Percentiles rank a stretch among this genome's conserved stretches.
These are phyloP conservation scores for Yponomeuta evonymella DNA, from an alignment of 2,888 invertebrate species.

Conservation along the genomic window DNA sequence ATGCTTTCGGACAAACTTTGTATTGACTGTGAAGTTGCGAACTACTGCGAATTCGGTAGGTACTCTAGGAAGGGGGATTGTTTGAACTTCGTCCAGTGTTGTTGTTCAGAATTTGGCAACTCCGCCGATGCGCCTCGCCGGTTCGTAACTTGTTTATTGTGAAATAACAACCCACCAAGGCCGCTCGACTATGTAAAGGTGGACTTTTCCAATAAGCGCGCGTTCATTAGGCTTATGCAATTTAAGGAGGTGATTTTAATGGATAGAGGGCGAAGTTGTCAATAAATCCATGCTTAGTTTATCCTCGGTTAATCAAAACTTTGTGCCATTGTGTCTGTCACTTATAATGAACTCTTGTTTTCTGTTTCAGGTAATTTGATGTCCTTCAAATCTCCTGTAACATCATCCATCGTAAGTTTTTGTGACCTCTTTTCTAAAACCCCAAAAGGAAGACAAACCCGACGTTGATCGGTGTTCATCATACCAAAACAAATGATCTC, in stretches of 20 bases:
- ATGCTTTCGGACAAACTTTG: conserved; percentile 39
- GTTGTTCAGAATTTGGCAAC: conserved; percentile 43
- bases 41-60: conserved; percentile 32
- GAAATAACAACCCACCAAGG: conserved; percentile 57
- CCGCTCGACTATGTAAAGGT: conserved; percentile 39
- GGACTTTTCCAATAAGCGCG: neutral
- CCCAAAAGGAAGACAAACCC: too few species aligned
- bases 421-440: too few species aligned
- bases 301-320: too few species aligned
- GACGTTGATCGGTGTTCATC: neutral
- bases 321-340: neutral
- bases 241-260: neutral
- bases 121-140: conserved; percentile 32
- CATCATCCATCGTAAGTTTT: neutral
- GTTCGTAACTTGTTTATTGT: conserved; percentile 47
- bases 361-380: neutral
- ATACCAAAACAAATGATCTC: neutral
- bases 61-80: conserved; percentile 8
- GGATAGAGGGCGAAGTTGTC: neutral
- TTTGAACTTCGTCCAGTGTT: conserved; percentile 19
- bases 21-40: conserved; percentile 46
- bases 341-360: neutral
- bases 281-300: neutral
- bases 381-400: neutral
- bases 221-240: neutral